Evolutionary conservation across 2,113 vertebrate genomes (phyloP), one percentile per base, ranked within the genome.

Genomic region (Cisticola juncidis): DNA sequence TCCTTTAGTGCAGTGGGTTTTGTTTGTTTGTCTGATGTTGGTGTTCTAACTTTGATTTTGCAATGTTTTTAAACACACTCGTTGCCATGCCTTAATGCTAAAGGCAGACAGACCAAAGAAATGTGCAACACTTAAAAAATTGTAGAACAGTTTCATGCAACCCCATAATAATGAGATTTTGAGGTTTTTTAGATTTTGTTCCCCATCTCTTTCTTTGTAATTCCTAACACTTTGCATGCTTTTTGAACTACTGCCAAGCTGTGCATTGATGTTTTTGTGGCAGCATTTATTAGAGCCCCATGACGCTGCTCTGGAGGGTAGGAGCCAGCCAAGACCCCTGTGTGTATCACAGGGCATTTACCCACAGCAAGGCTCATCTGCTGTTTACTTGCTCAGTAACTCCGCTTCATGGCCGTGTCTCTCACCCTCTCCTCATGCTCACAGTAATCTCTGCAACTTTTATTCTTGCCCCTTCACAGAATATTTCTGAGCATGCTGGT

Each of bases 281-380:
- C 83, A 72, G 57, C 9, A 6, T 35, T 62, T 72, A 36, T n/a
- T 44, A 72, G 62, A 82, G 33, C 48, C 62, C 53, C 50, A 57
- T 0, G 2, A 57, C 0, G 1, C 60, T 81, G n/a, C 36, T 89
- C 40, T 0, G 0, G 68, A 61, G 42, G 40, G 54, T 21, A 61
- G 40, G 11, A 80, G 72, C 53, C 84, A 84, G 42, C 81, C 22
- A 36, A 74, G 60, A 74, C 11, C 18, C n/a, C 57, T 14, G 29
- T 4, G 35, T 11, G 31, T 47, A 33, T 36, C 64, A 44, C 45
- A 14, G 35, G 6, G 28, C 25, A 28, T 81, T 69, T 56, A 40
- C 25, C n/a, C 12, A 36, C 3, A 4, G n/a, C 0, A 6, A 82
- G 31, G 23, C 36, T 79, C 61, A 28, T n/a, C 45, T 65, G 79